Conservation (phyloP, 2,113 vertebrate genomes). For the Galeopterus variegatus region DNA sequence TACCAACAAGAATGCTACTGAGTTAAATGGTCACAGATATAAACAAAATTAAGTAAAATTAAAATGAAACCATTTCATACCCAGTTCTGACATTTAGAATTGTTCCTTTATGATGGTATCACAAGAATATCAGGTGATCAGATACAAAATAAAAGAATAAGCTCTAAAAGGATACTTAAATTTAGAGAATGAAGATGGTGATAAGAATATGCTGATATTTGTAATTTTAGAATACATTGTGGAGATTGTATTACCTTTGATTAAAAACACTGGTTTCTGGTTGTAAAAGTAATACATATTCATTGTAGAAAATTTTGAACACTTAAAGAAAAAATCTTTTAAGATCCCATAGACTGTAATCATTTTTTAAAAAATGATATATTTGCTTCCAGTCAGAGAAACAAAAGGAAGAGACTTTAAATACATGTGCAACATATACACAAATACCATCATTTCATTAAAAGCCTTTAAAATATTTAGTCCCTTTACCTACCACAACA, state of each 20-base stretch:
- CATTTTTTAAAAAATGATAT: slow-evolving; percentile 9
- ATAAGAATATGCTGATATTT: not conserved
- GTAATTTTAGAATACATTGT: not conserved
- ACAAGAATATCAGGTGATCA: not conserved
- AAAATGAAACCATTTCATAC: slow-evolving; percentile 1
- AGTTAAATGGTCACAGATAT: not conserved
- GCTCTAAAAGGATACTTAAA: not conserved
- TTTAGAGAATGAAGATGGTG: not conserved
- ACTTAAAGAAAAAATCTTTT: not conserved
- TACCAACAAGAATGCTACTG: not conserved
- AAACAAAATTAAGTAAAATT: slow-evolving; percentile 34
- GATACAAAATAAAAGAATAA: not conserved
- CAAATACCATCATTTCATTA: not conserved
- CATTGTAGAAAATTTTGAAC: not conserved
- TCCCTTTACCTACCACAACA: not conserved
- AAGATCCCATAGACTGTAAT: not conserved
- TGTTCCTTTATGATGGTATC: not conserved
- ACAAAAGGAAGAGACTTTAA: slow-evolving; percentile 25
- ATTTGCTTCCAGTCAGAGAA: slow-evolving; percentile 46
- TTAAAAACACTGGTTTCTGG: not conserved
- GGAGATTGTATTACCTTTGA: not conserved
- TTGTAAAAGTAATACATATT: not conserved
- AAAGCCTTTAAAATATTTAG: slow-evolving; percentile 48
- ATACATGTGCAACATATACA: not conserved
- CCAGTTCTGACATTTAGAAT: not conserved